Evolutionary conservation across 2,888 invertebrate species (phyloP).

Genomic region (Harpagoxenus sublaevis): DNA sequence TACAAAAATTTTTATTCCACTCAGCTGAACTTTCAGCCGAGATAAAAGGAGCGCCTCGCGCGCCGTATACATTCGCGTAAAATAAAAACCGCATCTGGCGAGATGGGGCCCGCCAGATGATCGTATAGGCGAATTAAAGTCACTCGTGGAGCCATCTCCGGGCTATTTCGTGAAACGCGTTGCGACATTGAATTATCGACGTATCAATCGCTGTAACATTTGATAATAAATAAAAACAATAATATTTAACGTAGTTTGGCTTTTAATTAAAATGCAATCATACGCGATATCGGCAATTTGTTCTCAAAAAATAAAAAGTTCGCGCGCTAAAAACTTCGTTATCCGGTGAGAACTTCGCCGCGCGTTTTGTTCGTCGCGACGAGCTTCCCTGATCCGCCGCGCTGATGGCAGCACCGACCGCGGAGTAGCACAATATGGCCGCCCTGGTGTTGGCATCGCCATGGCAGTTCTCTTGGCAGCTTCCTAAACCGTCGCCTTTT

Average conservation of each 20-base stretch:
- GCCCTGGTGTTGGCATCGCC: constrained; percentile 81
- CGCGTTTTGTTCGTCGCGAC: neutral
- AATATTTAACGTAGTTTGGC: neutral
- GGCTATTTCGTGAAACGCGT: neutral
- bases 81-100: constrained; percentile 14
- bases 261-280: neutral
- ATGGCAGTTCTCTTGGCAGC: constrained; percentile 83
- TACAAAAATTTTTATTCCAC: constrained; percentile 15
- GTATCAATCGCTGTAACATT: neutral
- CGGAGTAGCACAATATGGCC: constrained; percentile 81
- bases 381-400: constrained; percentile 17
- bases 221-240: neutral
- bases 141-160: constrained; percentile 28
- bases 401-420: constrained; percentile 58
- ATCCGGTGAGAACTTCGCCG: neutral
- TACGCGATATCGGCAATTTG: neutral
- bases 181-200: neutral
- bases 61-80: neutral
- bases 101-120: neutral
- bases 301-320: neutral
- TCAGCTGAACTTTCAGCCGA: neutral
- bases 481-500: constrained; percentile 80
- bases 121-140: neutral
- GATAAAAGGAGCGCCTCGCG: neutral
- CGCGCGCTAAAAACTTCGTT: neutral